phyloP scores from a whole-genome alignment of 2,113 vertebrate genomes.

The Erpornis zantholeuca region DNA sequence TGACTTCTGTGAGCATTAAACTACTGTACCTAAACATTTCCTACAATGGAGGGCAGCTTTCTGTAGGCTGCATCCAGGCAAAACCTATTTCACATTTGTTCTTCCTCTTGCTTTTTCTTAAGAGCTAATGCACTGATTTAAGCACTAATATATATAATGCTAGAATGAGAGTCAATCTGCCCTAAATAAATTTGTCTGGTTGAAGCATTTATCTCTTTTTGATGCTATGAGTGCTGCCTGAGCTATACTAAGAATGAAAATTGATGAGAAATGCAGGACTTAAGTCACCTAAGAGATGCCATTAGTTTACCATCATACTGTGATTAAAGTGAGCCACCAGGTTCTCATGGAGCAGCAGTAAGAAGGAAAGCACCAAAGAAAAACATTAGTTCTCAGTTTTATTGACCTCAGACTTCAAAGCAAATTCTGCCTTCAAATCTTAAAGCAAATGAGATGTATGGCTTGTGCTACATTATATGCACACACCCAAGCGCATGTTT shows the following conservation, averaged over 20 bases:
- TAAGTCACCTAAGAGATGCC: neutral
- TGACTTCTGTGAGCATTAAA: neutral
- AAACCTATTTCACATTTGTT: neutral
- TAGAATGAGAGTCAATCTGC: neutral
- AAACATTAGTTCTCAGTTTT: neutral
- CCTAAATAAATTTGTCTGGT: neutral
- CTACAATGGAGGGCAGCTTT: neutral
- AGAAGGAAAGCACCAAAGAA: neutral
- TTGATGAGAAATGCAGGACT: neutral
- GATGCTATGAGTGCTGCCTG: neutral
- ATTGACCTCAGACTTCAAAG: neutral
- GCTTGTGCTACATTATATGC: neutral
- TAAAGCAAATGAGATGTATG: neutral
- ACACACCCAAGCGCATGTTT: neutral
- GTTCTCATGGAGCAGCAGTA: neutral
- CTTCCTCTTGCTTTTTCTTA: neutral
- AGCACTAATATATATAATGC: neutral
- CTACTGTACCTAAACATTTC: neutral
- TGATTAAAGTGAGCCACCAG: neutral
- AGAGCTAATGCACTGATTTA: neutral
- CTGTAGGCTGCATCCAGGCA: neutral
- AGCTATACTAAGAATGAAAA: neutral
- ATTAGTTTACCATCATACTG: neutral
- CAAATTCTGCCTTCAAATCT: neutral
- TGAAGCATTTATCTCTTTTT: neutral